Conservation (phyloP, 2,888 invertebrate species). For the Agrypnus murinus region DNA sequence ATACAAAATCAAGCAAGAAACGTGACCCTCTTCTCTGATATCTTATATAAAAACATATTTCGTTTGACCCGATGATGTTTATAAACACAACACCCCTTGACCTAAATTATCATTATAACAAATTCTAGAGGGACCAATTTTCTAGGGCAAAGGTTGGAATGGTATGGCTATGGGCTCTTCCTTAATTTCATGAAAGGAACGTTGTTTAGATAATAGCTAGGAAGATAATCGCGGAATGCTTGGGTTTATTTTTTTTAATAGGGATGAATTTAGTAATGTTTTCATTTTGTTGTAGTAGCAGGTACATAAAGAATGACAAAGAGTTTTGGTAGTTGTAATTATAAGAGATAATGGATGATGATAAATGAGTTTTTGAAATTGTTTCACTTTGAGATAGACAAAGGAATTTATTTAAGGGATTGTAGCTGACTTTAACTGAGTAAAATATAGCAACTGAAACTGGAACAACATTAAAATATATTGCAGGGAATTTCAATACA, state of each 20-base stretch:
- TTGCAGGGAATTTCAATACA: too few species aligned
- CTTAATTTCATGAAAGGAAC: too few species aligned
- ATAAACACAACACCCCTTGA: not conserved
- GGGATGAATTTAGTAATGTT: not conserved
- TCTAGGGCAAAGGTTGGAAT: too few species aligned
- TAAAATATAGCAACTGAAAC: too few species aligned
- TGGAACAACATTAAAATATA: too few species aligned
- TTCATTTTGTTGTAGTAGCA: constrained; percentile 8
- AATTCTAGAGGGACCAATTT: not conserved
- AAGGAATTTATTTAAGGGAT: not conserved
- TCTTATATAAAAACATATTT: not conserved
- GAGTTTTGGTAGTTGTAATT: constrained; percentile 16
- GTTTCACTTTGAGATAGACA: constrained; percentile 4
- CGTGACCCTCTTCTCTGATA: not conserved
- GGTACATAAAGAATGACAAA: not conserved
- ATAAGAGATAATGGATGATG: constrained; percentile 21
- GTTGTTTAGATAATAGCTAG: too few species aligned
- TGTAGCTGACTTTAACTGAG: too few species aligned
- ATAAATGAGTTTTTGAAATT: constrained; percentile 25
- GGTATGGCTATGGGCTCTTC: too few species aligned
- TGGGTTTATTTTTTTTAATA: too few species aligned
- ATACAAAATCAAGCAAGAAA: constrained; percentile 29
- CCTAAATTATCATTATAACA: not conserved
- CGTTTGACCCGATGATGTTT: not conserved
- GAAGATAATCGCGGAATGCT: too few species aligned